phyloP scores from a whole-genome alignment of 2,888 invertebrate species.

The Drosophila pegasa region DNA sequence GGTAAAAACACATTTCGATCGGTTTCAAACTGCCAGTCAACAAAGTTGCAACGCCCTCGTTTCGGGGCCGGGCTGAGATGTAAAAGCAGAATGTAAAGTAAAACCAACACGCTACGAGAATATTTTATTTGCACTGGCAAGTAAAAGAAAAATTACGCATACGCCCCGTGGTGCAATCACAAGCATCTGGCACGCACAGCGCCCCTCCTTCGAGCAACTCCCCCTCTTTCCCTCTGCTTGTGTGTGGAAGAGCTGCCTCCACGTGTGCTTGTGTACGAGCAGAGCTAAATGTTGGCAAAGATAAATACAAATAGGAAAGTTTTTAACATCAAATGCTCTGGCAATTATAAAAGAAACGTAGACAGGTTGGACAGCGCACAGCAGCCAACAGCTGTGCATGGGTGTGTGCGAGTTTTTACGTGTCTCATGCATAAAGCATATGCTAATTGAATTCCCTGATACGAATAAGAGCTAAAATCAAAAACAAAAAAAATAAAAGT shows the following conservation, averaged over 20 bases:
- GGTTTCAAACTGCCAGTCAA: conserved; percentile 28
- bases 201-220: not conserved
- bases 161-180: conserved; percentile 58
- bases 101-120: conserved; percentile 37
- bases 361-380: conserved; percentile 3
- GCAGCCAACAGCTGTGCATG: not conserved
- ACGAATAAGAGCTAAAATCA: conserved; percentile 40
- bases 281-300: conserved; percentile 56
- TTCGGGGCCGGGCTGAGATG: conserved; percentile 5
- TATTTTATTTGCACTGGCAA: conserved; percentile 41
- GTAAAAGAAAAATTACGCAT: conserved; percentile 57
- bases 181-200: conserved; percentile 29
- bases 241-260: not conserved
- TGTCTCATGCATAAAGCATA: conserved; percentile 70
- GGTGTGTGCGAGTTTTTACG: conserved; percentile 2
- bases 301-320: conserved; percentile 66
- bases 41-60: conserved; percentile 30
- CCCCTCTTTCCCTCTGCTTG: not conserved
- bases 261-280: conserved; percentile 30
- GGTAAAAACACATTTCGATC: conserved; percentile 22
- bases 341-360: conserved; percentile 17
- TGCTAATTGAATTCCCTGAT: conserved; percentile 74
- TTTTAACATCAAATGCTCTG: conserved; percentile 40
- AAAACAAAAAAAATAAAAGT: conserved; percentile 42
- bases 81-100: conserved; percentile 15